Percentiles rank a stretch among this genome's conserved stretches.
Conservation (phyloP, 2,113 vertebrate genomes). For the Carettochelys insculpta region DNA sequence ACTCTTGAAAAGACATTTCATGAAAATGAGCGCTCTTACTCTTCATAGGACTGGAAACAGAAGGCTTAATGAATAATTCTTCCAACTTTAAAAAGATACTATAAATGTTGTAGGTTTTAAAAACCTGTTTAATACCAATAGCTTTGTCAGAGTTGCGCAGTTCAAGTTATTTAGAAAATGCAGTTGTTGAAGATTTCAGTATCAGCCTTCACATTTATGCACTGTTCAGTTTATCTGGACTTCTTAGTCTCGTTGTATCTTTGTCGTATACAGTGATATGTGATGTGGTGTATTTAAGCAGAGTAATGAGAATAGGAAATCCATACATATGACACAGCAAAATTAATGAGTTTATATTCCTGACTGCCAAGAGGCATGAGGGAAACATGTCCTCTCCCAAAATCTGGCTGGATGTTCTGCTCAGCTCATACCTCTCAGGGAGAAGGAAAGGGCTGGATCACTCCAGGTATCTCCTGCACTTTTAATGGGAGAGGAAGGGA, state of each 20-base stretch:
- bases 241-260: background rate
- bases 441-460: background rate
- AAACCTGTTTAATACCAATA: background rate
- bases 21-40: background rate
- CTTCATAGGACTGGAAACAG: background rate
- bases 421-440: background rate
- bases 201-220: background rate
- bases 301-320: background rate
- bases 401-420: background rate
- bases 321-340: accelerated
- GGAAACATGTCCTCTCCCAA: background rate
- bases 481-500: background rate
- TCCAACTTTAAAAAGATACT: background rate
- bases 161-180: background rate
- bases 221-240: background rate
- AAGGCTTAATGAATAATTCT: background rate
- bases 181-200: background rate
- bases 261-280: background rate
- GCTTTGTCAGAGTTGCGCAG: background rate
- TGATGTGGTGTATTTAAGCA: background rate
- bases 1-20: background rate
- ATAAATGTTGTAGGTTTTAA: background rate
- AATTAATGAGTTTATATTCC: background rate
- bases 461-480: background rate
- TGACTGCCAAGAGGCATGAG: background rate